Conservation (phyloP, 2,113 vertebrate genomes). For the Cynopterus brachyotis region DNA sequence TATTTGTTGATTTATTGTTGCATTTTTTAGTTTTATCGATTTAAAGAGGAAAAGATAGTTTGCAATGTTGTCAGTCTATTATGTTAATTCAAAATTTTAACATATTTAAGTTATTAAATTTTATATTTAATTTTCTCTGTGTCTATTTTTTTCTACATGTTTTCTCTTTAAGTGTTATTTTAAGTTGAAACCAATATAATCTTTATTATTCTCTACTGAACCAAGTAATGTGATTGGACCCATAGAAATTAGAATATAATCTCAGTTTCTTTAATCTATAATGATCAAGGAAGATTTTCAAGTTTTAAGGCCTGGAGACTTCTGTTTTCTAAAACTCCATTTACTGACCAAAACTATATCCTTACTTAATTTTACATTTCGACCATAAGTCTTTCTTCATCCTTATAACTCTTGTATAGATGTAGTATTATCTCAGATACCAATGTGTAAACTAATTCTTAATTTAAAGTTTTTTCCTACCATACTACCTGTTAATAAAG, state of each 20-base stretch:
- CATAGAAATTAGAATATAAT: not conserved
- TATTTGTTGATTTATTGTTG: not conserved
- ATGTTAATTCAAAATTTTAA: not conserved
- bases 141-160: not conserved
- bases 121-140: not conserved
- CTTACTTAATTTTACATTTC: not conserved
- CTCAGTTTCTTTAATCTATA: not conserved
- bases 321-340: not conserved
- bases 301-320: not conserved
- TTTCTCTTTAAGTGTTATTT: not conserved
- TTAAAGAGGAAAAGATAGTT: not conserved
- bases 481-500: not conserved
- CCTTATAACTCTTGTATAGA: not conserved
- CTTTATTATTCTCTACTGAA: not conserved
- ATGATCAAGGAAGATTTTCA: not conserved
- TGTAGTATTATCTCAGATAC: not conserved
- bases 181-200: not conserved
- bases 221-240: not conserved
- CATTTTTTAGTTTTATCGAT: not conserved
- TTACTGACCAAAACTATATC: not conserved
- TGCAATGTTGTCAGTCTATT: not conserved
- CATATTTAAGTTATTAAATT: not conserved
- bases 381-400: not conserved
- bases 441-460: not conserved
- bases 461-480: not conserved